phyloP scores from a whole-genome alignment of 2,797 vertebrate genomes.

The Catostomus latipinnis region DNA sequence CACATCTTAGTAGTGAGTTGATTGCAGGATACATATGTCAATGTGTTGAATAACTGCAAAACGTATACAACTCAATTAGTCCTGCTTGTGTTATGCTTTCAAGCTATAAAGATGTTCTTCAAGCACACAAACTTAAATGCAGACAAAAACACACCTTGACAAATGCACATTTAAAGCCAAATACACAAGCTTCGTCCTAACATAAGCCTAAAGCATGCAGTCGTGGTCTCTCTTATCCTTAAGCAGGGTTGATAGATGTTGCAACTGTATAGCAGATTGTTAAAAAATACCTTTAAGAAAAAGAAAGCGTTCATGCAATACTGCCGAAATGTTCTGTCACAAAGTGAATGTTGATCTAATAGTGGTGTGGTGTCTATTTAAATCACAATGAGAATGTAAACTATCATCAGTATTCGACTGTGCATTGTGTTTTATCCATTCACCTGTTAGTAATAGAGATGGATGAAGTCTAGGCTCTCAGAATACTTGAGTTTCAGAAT shows the following conservation, averaged over 20 bases:
- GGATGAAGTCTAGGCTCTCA: not conserved
- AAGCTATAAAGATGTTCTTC: constrained; percentile 25
- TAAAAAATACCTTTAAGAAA: constrained; percentile 16
- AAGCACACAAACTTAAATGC: not conserved
- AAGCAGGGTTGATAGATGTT: constrained; percentile 32
- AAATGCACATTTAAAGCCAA: not conserved
- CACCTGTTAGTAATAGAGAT: constrained; percentile 2
- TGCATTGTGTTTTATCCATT: constrained; percentile 29
- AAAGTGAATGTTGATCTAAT: too few species aligned
- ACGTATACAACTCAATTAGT: constrained; percentile 27
- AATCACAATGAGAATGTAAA: constrained; percentile 49
- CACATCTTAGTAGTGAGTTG: constrained; percentile 18
- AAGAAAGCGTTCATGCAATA: constrained; percentile 23
- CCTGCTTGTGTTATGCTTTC: constrained; percentile 33
- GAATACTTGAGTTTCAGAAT: constrained; percentile 7
- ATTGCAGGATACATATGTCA: constrained; percentile 23
- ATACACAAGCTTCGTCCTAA: constrained; percentile 8
- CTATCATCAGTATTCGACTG: constrained; percentile 33
- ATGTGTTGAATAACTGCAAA: constrained; percentile 29
- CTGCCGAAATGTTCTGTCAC: constrained; percentile 47
- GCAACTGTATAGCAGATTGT: constrained; percentile 17
- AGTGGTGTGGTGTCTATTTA: not conserved
- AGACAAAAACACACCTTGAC: not conserved
- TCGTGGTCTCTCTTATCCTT: constrained; percentile 36
- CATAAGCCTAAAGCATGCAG: constrained; percentile 27